A percentile compares a stretch with the other conserved stretches of the same genome.
Conservation (phyloP, 2,113 vertebrate genomes). For the Erythrolamprus reginae region DNA sequence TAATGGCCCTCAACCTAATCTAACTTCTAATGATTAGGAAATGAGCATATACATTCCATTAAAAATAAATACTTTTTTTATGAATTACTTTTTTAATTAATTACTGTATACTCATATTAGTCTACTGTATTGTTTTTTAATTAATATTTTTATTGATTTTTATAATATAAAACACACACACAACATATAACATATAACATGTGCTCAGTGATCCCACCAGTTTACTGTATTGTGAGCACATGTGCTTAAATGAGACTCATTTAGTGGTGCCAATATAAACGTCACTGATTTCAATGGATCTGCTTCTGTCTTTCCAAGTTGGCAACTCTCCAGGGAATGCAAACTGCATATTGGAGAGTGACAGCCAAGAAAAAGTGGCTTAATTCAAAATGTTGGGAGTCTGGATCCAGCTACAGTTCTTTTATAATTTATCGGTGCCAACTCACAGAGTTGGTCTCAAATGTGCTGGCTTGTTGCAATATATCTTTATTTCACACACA, state of each 20-base stretch:
- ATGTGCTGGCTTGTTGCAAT: not conserved
- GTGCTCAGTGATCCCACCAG: too few relatives aligned
- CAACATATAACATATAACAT: too few relatives aligned
- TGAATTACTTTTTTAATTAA: not conserved
- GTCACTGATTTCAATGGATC: not conserved
- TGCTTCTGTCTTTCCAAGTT: not conserved
- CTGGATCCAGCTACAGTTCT: not conserved
- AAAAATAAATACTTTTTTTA: not conserved
- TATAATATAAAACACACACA: too few relatives aligned
- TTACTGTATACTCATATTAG: not conserved
- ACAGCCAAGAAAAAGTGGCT: not conserved
- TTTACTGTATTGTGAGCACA: not conserved
- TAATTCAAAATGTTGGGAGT: not conserved
- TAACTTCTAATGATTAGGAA: not conserved
- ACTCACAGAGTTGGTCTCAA: not conserved
- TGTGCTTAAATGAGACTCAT: not conserved
- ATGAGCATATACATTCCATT: not conserved
- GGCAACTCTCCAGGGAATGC: not conserved
- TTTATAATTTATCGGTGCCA: not conserved
- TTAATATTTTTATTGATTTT: too few relatives aligned
- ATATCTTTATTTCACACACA: not conserved
- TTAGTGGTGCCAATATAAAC: not conserved
- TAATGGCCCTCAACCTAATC: not conserved
- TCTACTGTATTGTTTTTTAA: too few relatives aligned
- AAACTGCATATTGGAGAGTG: not conserved